Conservation (phyloP, 2,113 vertebrate species). For the Odocoileus hemionus region DNA sequence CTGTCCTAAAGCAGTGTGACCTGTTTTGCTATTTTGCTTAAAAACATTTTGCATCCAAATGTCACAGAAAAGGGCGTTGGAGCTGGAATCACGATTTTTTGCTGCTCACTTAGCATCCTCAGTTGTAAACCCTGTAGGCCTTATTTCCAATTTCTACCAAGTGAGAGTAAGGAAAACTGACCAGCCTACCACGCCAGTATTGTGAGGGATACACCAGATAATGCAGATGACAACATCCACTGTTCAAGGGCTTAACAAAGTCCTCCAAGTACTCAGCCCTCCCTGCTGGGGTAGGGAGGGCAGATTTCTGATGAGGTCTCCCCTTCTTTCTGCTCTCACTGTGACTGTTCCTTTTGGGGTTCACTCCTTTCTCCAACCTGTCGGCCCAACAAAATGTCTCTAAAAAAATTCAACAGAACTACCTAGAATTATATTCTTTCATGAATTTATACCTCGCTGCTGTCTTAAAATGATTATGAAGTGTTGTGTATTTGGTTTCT, state of each 20-base stretch:
- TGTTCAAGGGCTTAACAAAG: rapidly evolving
- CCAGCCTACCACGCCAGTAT: too few species aligned
- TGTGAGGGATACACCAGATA: neutral
- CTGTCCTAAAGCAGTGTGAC: neutral
- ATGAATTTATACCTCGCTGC: neutral
- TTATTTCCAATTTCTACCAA: neutral
- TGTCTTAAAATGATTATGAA: neutral
- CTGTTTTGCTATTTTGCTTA: neutral
- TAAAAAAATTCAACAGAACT: neutral
- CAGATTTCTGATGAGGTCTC: neutral
- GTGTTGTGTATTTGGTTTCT: neutral
- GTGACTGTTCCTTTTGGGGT: neutral
- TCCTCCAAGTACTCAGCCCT: rapidly evolving
- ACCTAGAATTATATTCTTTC: neutral
- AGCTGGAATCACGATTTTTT: neutral
- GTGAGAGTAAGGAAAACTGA: neutral
- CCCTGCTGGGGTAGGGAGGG: neutral
- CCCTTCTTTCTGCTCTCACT: neutral
- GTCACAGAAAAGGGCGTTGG: neutral
- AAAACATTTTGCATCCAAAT: neutral
- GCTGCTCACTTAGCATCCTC: neutral
- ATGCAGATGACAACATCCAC: neutral
- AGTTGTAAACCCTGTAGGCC: too few species aligned
- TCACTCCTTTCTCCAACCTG: neutral
- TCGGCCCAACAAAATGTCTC: neutral